Evolutionary conservation across 2,888 invertebrate species (phyloP), one percentile per base, ranked within the genome.

Genomic region (Tenthredo scrophulariae): DNA sequence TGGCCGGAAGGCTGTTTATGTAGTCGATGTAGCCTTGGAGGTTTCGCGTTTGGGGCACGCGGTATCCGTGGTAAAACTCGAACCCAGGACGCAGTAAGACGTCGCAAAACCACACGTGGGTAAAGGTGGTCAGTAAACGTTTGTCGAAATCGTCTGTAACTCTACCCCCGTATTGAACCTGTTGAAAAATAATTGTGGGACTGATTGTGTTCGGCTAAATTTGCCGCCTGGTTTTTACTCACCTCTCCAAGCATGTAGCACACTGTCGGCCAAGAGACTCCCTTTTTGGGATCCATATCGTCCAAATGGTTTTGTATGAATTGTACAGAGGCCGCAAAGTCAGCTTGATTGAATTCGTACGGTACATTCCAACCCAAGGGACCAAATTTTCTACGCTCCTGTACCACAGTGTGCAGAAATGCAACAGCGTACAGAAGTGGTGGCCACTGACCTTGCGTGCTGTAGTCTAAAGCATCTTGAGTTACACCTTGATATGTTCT

Each of bases 141-240:
- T 99, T 99, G 94, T 99, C 99, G 92, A 98, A 99, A 93, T 99
- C 99, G 91, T 99, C 99, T 0, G 99, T 99, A 0, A 99, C 99
- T 88, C 99, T 95, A 4, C 99, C 99, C 18, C 98, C 98, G 88
- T 96, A 96, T 91, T 96, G 95, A 10, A 96, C 95, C 92, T 93
- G 83, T 67, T 2, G 15, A 22, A 9, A 62, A 84, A 84, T 18
- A 83, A 79, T 46, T 29, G 37, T 22, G n/a, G 18, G 18, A 54
- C n/a, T 15, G 15, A 18, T 58, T 33, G 15, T 13, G 22, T 22
- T 5, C 37, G 7, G 37, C 9, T 26, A 29, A 50, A 22, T 10
- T 43, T 46, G 18, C 2, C 13, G 46, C n/a, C 46, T 46, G 29
- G 29, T 72, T 37, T 46, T 70, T n/a, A 40, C 58, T 37, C 3